phyloP scores from a whole-genome alignment of 1,140 invertebrate genomes.

The Planococcus citri region DNA sequence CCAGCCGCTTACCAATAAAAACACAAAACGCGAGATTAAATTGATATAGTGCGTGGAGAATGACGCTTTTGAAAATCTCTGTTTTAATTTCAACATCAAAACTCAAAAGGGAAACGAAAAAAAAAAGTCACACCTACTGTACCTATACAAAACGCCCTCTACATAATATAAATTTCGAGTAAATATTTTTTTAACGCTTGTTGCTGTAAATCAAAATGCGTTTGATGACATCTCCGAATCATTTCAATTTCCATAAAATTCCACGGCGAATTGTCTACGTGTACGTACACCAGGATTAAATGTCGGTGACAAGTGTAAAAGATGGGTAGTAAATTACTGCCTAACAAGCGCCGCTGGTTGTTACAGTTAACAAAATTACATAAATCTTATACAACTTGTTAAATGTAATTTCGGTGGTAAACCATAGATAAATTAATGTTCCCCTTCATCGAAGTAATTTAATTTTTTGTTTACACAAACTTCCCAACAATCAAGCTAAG shows the following conservation, averaged over 20 bases:
- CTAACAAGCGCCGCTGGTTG: neutral
- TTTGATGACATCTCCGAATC: neutral
- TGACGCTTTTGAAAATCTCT: neutral
- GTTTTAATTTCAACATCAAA: neutral
- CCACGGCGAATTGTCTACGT: neutral
- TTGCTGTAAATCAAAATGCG: neutral
- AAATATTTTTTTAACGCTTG: neutral
- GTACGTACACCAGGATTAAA: neutral
- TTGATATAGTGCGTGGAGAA: no score
- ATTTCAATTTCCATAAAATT: neutral
- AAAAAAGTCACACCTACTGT: neutral
- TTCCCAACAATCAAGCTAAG: neutral
- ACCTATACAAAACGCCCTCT: neutral
- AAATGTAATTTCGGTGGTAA: neutral
- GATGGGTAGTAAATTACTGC: neutral
- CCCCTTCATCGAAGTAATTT: neutral
- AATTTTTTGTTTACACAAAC: neutral
- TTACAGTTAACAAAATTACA: neutral
- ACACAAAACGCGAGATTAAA: neutral
- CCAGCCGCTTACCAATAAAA: neutral
- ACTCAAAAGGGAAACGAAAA: neutral
- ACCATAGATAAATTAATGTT: neutral
- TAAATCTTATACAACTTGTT: neutral
- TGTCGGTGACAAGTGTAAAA: slow-evolving; percentile 2
- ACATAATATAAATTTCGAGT: neutral